A percentile compares a stretch with the other conserved stretches of the same genome.
Conservation (phyloP, 1,140 invertebrate species). For the Hypothenemus hampei region DNA sequence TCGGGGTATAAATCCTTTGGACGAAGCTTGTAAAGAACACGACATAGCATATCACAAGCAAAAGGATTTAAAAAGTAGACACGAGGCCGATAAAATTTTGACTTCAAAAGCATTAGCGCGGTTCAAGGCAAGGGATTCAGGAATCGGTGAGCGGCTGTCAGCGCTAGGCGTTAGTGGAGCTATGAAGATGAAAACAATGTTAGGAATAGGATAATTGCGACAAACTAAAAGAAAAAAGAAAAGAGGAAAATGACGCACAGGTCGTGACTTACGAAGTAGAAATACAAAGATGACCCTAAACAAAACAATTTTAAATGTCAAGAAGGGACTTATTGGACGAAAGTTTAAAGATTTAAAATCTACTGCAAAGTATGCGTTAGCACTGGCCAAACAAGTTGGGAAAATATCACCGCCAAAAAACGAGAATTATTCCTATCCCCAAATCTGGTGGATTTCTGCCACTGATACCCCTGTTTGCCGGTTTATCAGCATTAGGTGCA, state of each 20-base stretch:
- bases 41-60: not conserved
- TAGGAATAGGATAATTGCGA: conserved; percentile 40
- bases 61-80: not conserved
- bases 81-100: conserved; percentile 1
- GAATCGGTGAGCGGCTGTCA: conserved; percentile 39
- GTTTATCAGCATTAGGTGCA: too few species aligned
- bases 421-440: too few species aligned
- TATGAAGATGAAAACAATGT: conserved; percentile 38
- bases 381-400: too few species aligned
- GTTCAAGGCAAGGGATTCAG: conserved; percentile 38
- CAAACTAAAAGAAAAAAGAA: conserved; percentile 35
- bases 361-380: too few species aligned
- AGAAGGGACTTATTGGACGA: conserved; percentile 34
- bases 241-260: conserved; percentile 34
- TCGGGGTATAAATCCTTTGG: not conserved
- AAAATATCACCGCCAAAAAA: too few species aligned
- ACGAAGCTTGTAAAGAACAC: not conserved
- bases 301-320: conserved; percentile 40
- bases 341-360: too few species aligned
- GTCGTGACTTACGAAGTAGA: conserved; percentile 43
- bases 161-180: conserved; percentile 41
- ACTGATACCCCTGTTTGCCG: too few species aligned
- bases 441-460: too few species aligned
- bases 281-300: conserved; percentile 33
- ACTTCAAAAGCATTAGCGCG: not conserved